Evolutionary conservation across 2,888 invertebrate genomes (phyloP), one percentile per base, ranked within the genome.

Genomic region (Pheosia tremula): DNA sequence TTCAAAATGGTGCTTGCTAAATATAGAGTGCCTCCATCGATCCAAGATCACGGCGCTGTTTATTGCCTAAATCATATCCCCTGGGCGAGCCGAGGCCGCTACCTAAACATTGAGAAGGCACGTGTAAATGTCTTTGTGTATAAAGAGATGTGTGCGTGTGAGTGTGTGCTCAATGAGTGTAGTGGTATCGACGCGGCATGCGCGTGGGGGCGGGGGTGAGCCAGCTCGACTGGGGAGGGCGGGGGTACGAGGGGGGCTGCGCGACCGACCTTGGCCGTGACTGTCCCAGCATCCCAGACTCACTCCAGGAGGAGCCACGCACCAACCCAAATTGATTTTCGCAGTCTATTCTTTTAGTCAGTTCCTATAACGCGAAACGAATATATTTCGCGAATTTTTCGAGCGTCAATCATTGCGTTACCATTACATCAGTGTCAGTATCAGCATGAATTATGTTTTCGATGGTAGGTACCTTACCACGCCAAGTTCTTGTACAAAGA

Each of bases 221-320:
- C 50, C 37, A 57, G 68, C 55, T 57, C 45, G 66, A 63, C 54
- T 61, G 66, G 67, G 66, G 45, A 67, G 66, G 61, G 67, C 63
- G 61, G 65, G 66, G 66, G 67, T 63, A 63, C 71, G 75, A 69
- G 74, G 72, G 77, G 67, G 76, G 72, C 73, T 73, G 75, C 72
- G 81, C 85, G 84, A 80, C 85, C 85, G 92, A 93, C 93, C 93
- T 93, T 93, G 93, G 91, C 93, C 93, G 88, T 93, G 93, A 93
- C 93, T 91, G 84, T 66, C 78, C 80, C 71, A 72, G 64, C 69
- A 60, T 71, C 77, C 70, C 84, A 79, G 58, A 65, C 58, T 79
- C 80, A 78, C 80, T 82, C 81, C 80, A 80, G 80, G 81, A 74
- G 68, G 74, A 80, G 81, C 84, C 80, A 83, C 85, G 77, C 74